Conservation (phyloP, 2,113 vertebrate genomes). For the Peromyscus leucopus region DNA sequence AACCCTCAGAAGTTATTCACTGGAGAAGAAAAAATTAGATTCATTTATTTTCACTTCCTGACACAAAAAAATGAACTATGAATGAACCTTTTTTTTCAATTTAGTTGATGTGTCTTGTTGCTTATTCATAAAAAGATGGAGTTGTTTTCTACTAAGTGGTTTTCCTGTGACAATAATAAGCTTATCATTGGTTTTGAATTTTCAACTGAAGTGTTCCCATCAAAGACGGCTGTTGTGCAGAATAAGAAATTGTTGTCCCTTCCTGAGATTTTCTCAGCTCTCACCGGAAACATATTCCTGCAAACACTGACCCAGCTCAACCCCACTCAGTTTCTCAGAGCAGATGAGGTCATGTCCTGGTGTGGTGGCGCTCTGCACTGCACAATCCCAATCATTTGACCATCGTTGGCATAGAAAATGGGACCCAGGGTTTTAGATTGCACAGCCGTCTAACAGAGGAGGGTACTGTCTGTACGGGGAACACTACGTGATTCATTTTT, state of each 20-base stretch:
- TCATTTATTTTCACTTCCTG: conserved; percentile 11
- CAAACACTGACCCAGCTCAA: conserved; percentile 75
- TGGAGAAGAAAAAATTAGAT: background rate
- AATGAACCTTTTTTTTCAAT: conserved; percentile 10
- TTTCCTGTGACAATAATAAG: conserved; percentile 52
- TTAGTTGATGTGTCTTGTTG: conserved; percentile 38
- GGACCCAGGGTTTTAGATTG: conserved; percentile 68
- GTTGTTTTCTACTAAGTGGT: conserved; percentile 54
- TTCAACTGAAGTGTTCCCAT: conserved; percentile 46
- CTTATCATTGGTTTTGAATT: conserved; percentile 59
- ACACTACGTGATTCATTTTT: conserved; percentile 81
- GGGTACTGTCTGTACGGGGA: conserved; percentile 75
- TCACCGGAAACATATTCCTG: conserved; percentile 65
- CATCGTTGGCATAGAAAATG: conserved; percentile 45
- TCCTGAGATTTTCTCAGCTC: conserved; percentile 47
- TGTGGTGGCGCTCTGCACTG: background rate
- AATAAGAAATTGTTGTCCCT: conserved; percentile 52
- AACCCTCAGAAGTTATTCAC: background rate
- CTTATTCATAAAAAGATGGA: conserved; percentile 24
- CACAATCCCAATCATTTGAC: conserved; percentile 38
- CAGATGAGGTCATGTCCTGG: conserved; percentile 83
- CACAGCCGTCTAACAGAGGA: conserved; percentile 76
- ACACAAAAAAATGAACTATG: conserved; percentile 34
- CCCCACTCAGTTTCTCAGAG: conserved; percentile 63
- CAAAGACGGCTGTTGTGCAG: conserved; percentile 62